Evolutionary conservation across 2,113 vertebrate genomes (phyloP).

Genomic region (Vanacampus margaritifer): DNA sequence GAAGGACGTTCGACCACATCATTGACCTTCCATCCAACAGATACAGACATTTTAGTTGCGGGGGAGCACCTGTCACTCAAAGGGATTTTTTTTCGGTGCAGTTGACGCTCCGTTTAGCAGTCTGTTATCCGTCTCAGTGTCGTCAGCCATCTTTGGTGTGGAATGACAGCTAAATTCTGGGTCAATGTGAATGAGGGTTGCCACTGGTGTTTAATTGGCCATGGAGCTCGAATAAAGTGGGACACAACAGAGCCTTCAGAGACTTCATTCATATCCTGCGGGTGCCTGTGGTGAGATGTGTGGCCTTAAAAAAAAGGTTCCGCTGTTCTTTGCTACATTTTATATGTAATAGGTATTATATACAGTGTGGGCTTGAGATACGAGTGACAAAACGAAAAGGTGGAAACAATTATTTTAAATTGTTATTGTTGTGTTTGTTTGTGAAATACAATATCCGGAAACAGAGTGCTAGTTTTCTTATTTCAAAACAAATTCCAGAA

Average conservation of each 20-base stretch:
- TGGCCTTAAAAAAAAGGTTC: background rate
- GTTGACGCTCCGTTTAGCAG: background rate
- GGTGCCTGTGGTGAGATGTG: background rate
- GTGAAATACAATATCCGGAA: no score
- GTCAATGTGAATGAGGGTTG: conserved; percentile 60
- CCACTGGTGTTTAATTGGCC: conserved; percentile 28
- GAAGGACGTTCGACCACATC: conserved; percentile 39
- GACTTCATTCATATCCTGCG: background rate
- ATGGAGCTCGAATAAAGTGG: background rate
- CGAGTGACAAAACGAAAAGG: no score
- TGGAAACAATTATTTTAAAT: no score
- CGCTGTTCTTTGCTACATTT: background rate
- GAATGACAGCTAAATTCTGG: conserved; percentile 31
- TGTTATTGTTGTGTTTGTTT: no score
- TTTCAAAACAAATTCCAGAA: no score
- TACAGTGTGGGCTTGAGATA: no score
- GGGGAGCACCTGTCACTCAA: conserved; percentile 12
- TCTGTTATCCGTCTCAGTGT: background rate
- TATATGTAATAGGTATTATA: no score
- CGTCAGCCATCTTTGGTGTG: conserved; percentile 1
- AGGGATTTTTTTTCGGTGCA: conserved; percentile 7
- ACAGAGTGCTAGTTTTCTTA: no score
- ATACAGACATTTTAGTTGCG: conserved; percentile 56
- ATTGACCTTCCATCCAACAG: conserved; percentile 61
- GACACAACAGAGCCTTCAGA: background rate